phyloP scores from a whole-genome alignment of 2,888 invertebrate species.

The Watsonalla binaria region DNA sequence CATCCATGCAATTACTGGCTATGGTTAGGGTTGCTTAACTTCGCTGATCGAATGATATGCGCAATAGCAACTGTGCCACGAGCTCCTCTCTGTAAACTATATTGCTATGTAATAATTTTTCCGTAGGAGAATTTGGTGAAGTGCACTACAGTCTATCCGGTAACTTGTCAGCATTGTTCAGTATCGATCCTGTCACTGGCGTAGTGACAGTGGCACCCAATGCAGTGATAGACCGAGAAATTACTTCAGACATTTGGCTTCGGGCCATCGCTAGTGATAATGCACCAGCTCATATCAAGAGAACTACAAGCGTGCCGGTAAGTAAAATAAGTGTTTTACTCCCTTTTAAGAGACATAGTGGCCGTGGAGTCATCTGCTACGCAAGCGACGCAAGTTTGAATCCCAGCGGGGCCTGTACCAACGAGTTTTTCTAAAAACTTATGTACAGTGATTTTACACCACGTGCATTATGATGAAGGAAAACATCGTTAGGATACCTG shows the following conservation, averaged over 20 bases:
- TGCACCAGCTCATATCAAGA: conserved; percentile 83
- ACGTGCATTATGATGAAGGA: too few species aligned
- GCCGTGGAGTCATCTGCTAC: too few species aligned
- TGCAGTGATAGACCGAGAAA: conserved; percentile 88
- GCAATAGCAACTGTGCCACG: too few species aligned
- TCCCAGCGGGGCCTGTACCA: too few species aligned
- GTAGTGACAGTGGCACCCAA: conserved; percentile 86
- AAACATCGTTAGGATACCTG: too few species aligned
- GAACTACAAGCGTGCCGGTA: conserved; percentile 87
- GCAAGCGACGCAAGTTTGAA: too few species aligned
- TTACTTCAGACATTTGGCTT: conserved; percentile 82
- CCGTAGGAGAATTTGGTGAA: conserved; percentile 83
- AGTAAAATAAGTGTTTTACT: conserved; percentile 26
- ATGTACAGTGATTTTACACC: too few species aligned
- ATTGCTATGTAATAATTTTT: neutral
- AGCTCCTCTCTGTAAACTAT: too few species aligned
- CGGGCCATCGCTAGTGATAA: conserved; percentile 90
- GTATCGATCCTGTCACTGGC: conserved; percentile 84
- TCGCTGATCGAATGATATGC: too few species aligned
- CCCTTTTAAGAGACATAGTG: neutral
- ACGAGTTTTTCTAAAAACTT: too few species aligned
- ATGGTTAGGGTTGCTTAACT: too few species aligned
- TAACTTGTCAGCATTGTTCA: conserved; percentile 85
- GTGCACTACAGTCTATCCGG: conserved; percentile 88
- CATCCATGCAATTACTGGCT: too few species aligned